Evolutionary conservation across 1,140 invertebrate species (phyloP), one percentile per base, ranked within the genome.

Genomic region (Dysdera silvatica): DNA sequence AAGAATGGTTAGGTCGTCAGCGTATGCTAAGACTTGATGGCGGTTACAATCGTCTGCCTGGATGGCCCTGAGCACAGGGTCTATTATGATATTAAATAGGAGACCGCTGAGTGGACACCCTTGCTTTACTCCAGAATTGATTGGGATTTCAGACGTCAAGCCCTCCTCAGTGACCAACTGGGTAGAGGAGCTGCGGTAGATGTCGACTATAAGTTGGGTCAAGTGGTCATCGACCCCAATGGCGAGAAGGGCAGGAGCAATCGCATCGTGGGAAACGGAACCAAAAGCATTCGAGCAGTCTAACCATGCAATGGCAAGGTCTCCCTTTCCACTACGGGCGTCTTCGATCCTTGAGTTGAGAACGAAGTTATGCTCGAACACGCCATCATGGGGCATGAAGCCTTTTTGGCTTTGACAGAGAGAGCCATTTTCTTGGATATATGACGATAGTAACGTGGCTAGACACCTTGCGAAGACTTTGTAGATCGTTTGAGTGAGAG

Each of bases 231-330:
- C 26, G 1, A 23, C 33, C 3, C 33, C 23, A 40, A 3, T 2
- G 4, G 3, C 12, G 3, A 16, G 4, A 0, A 77, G 56, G 0
- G 65, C 65, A 0, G 52, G 26, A 1, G 55, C 0, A 0, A 74
- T 59, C 1, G 73, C 57, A 0, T 56, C 12, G 31, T 73, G 72
- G 0, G 69, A 59, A 0, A 78, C 72, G 0, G 72, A 68, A 31
- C 76, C 75, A 49, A 79, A 78, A 0, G 73, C 72, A 24, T 70
- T 71, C n/a, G 49, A 47, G 0, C 71, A 28, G 28, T 74, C 74
- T 10, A 74, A 23, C n/a, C 64, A 67, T 32, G 68, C 67, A 26
- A 64, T 65, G 40, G 8, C 56, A 18, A 71, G 56, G 45, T 56
- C 51, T 18, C 28, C 54, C 3, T 20, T 29, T 6, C 35, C 37